Conservation (phyloP, 2,113 vertebrate genomes). For the Labeo catla region DNA sequence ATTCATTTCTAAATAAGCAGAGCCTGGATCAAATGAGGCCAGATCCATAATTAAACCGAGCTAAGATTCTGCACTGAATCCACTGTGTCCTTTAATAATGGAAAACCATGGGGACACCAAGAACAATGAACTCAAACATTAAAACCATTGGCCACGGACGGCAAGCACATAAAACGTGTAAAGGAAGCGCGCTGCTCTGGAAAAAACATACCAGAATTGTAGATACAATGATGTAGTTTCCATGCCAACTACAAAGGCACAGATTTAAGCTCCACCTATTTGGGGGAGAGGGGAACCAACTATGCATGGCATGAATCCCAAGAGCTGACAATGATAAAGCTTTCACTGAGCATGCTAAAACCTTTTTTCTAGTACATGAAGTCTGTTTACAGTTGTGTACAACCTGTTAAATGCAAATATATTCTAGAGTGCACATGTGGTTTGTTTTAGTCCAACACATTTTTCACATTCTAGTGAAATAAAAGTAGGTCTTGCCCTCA, state of each 20-base stretch:
- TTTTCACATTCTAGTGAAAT: slow-evolving; percentile 18
- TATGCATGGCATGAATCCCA: slow-evolving; percentile 33
- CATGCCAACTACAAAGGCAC: slow-evolving; percentile 31
- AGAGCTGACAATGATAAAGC: slow-evolving; percentile 21
- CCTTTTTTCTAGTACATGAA: neutral
- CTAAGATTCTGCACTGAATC: neutral
- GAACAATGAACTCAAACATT: slow-evolving; percentile 25
- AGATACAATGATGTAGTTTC: slow-evolving; percentile 40
- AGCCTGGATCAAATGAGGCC: slow-evolving; percentile 18
- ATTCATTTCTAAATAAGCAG: slow-evolving; percentile 4
- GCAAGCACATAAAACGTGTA: neutral
- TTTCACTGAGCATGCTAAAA: neutral
- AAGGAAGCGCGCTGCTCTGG: slow-evolving; percentile 10
- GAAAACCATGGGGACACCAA: slow-evolving; percentile 9
- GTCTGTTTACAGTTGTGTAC: slow-evolving; percentile 7
- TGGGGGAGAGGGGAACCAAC: slow-evolving; percentile 30
- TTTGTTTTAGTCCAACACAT: neutral
- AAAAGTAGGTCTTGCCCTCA: neutral
- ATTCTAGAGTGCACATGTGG: slow-evolving; percentile 7
- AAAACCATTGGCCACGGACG: neutral
- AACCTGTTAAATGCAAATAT: neutral
- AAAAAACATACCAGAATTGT: slow-evolving; percentile 26
- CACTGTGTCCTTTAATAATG: slow-evolving; percentile 35
- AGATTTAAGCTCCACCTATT: slow-evolving; percentile 39
- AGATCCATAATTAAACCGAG: slow-evolving; percentile 29